phyloP scores from a whole-genome alignment of 2,888 invertebrate genomes.

The Allygus modestus region DNA sequence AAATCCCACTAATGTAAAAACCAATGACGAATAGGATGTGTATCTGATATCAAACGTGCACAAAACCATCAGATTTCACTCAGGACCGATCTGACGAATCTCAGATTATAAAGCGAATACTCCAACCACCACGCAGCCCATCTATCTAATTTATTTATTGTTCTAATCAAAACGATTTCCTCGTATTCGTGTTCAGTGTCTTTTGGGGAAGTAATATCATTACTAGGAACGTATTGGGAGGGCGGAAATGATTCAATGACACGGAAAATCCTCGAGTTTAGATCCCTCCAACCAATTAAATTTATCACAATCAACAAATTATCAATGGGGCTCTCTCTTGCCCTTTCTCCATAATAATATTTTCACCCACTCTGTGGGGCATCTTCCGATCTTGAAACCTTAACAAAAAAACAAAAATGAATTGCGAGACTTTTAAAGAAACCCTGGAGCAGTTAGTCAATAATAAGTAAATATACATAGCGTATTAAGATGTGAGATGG shows the following conservation, averaged over 20 bases:
- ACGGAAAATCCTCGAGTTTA: slow-evolving; percentile 4
- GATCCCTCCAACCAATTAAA: neutral
- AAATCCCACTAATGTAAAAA: too few relatives aligned
- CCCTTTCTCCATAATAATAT: too few relatives aligned
- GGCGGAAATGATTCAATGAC: neutral
- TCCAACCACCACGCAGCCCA: neutral
- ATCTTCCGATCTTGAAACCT: too few relatives aligned
- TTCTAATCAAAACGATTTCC: neutral
- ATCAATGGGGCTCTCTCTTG: neutral
- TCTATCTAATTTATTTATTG: slow-evolving; percentile 1
- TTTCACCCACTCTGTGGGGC: too few relatives aligned
- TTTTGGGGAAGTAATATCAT: neutral
- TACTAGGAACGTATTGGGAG: neutral
- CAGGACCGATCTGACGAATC: neutral
- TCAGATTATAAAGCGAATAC: neutral
- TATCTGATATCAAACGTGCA: too few relatives aligned
- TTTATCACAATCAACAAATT: neutral
- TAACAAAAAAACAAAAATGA: too few relatives aligned
- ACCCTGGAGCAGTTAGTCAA: too few relatives aligned
- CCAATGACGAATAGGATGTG: too few relatives aligned
- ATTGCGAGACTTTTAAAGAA: too few relatives aligned
- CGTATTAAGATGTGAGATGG: too few relatives aligned
- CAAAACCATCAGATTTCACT: too few relatives aligned
- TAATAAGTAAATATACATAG: too few relatives aligned
- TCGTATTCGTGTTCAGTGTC: neutral